Evolutionary conservation across 2,888 invertebrate species (phyloP).

Genomic region (Drosophila peninsularis): DNA sequence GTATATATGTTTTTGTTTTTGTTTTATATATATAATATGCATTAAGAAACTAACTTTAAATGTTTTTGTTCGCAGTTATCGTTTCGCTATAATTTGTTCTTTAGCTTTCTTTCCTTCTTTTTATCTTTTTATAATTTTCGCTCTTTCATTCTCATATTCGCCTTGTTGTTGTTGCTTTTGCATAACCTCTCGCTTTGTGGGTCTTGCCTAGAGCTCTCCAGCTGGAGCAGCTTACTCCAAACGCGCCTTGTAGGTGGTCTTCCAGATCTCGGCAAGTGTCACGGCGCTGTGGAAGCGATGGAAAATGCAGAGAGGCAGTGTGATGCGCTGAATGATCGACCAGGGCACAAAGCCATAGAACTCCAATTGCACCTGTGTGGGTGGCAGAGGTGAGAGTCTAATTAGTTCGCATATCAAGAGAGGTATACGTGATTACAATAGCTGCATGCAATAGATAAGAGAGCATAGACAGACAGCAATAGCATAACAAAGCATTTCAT

Average conservation of each 20-base stretch:
- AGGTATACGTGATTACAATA: background rate
- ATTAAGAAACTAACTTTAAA: conserved; percentile 74
- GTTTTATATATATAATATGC: conserved; percentile 52
- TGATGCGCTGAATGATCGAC: conserved; percentile 96
- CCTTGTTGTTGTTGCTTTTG: conserved; percentile 33
- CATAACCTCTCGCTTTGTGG: conserved; percentile 40
- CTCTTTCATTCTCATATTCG: background rate
- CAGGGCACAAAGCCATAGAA: conserved; percentile 97
- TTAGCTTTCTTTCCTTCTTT: background rate
- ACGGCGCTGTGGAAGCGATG: conserved; percentile 98
- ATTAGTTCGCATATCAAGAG: background rate
- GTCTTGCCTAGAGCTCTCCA: conserved; percentile 9
- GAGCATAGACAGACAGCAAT: background rate
- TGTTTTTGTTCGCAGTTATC: conserved; percentile 51
- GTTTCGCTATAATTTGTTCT: conserved; percentile 37
- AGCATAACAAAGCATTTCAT: no score
- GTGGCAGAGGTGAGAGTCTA: background rate
- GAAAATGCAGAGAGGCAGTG: conserved; percentile 97
- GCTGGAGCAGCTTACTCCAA: conserved; percentile 88
- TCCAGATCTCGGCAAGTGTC: conserved; percentile 97
- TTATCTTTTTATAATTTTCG: background rate
- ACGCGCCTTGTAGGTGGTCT: conserved; percentile 96
- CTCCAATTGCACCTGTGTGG: conserved; percentile 89
- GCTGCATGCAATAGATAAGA: conserved; percentile 15
- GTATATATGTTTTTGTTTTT: background rate